Evolutionary conservation across 2,113 vertebrate genomes (phyloP), one percentile per base, ranked within the genome.

Genomic region (Cyprinus carpio): DNA sequence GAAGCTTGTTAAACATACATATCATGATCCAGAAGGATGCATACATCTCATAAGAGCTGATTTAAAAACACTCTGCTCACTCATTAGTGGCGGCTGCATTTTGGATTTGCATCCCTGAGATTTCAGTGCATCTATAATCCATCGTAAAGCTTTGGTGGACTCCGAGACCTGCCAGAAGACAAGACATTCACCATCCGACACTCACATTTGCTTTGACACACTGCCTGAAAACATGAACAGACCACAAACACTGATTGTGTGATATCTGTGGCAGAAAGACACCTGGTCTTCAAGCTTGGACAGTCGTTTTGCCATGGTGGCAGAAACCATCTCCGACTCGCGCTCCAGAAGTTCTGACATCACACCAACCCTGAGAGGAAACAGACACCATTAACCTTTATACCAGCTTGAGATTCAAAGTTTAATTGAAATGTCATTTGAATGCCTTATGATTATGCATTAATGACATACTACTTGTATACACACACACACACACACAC

Each of bases 261-360:
- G 1, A 15, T 54, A 20, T 54, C 10, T 20, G 15, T 5, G n/a
- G 25, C 25, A 49, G 46, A 31, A 76, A 2, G 2, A 40, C 81
- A 99, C 98, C 97, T 99, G 97, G 25, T 97, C 94, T 92, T 99
- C 97, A 76, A 99, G 91, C 83, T 91, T 92, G 23, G 85, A 64
- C 88, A 98, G 81, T 51, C 95, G 95, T 88, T 95, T 94, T 62
- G 93, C 91, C 87, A 95, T 18, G 18, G 92, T 82, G 18, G 90
- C 91, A 0, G 93, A 93, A 27, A 92, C 93, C 83, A 89, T 94
- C 86, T 94, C 91, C 9, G 85, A 86, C 76, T 96, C 95, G 86
- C 91, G 90, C 60, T 97, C 95, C 88, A 98, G 90, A 78, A 93
- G 83, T 25, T 96, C 96, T 43, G 90, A 87, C 79, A 97, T 91